Evolutionary conservation across 2,888 invertebrate genomes (phyloP).

Genomic region (Polyommatus icarus): DNA sequence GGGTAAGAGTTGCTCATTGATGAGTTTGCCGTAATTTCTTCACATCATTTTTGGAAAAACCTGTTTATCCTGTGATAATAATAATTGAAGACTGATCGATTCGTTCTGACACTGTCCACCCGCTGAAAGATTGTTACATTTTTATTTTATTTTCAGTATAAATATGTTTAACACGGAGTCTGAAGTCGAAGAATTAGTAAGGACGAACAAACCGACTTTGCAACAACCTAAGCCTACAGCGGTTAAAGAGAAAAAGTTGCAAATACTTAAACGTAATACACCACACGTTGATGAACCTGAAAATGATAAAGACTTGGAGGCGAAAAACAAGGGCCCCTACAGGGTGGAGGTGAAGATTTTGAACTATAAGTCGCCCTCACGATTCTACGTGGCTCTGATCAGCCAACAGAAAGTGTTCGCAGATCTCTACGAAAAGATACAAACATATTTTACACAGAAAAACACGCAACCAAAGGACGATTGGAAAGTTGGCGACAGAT

Average conservation of each 20-base stretch:
- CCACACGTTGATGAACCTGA: conserved; percentile 39
- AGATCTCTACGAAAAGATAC: conserved; percentile 76
- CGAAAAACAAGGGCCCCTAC: conserved; percentile 73
- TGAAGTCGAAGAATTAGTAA: conserved; percentile 52
- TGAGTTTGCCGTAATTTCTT: too few relatives aligned
- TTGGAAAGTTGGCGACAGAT: conserved; percentile 78
- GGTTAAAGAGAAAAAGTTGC: conserved; percentile 45
- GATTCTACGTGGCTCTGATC: conserved; percentile 80
- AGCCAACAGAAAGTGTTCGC: conserved; percentile 68
- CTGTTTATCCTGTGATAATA: too few relatives aligned
- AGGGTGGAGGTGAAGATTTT: conserved; percentile 73
- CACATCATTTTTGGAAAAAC: too few relatives aligned
- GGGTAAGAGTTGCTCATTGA: too few relatives aligned
- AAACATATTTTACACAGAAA: conserved; percentile 70
- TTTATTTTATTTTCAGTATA: conserved; percentile 49
- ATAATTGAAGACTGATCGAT: too few relatives aligned
- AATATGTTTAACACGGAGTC: conserved; percentile 57
- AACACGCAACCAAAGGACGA: conserved; percentile 47
- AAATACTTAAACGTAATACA: conserved; percentile 48
- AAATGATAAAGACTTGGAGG: conserved; percentile 54
- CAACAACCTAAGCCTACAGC: conserved; percentile 42
- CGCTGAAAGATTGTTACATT: too few relatives aligned
- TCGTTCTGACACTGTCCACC: too few relatives aligned
- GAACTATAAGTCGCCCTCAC: conserved; percentile 77
- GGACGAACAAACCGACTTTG: conserved; percentile 53